Percentiles rank a stretch among this genome's conserved stretches.
phyloP scores from a whole-genome alignment of 2,113 vertebrate species.

The Euleptes europaea region DNA sequence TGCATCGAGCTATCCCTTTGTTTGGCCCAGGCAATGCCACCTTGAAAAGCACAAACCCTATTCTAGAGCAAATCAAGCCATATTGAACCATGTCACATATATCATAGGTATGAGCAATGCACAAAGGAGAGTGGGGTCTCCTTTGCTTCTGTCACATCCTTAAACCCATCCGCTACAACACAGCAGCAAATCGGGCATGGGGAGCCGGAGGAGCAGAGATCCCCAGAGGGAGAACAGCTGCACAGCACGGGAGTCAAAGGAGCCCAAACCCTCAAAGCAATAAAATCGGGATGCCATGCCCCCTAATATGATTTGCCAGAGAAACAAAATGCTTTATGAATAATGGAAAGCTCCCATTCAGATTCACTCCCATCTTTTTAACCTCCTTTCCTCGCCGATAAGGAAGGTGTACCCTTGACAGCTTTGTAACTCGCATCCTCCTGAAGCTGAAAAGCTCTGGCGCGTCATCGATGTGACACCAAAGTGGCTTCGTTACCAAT shows the following conservation, averaged over 20 bases:
- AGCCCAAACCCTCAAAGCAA: slow-evolving; percentile 18
- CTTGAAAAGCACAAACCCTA: too few relatives aligned
- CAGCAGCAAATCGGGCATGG: background rate
- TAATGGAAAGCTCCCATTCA: slow-evolving; percentile 70
- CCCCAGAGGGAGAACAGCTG: slow-evolving; percentile 42
- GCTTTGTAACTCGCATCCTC: slow-evolving; percentile 57
- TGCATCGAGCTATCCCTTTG: too few relatives aligned
- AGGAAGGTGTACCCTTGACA: slow-evolving; percentile 64
- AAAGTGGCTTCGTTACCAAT: slow-evolving; percentile 65
- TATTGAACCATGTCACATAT: too few relatives aligned
- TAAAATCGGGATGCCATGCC: slow-evolving; percentile 58
- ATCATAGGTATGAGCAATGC: background rate
- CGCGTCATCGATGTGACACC: slow-evolving; percentile 55
- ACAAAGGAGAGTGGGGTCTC: background rate
- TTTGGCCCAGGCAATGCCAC: too few relatives aligned
- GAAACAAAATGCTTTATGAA: slow-evolving; percentile 71
- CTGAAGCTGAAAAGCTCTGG: slow-evolving; percentile 61
- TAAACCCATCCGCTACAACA: background rate
- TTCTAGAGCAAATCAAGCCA: too few relatives aligned
- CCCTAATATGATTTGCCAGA: slow-evolving; percentile 62
- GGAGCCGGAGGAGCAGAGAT: slow-evolving; percentile 35
- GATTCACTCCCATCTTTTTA: slow-evolving; percentile 61
- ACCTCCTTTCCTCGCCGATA: slow-evolving; percentile 63
- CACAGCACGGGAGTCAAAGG: slow-evolving; percentile 44
- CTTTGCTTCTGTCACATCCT: slow-evolving; percentile 4